phyloP scores from a whole-genome alignment of 35 echinoderm and acorn worm genomes.

The Holothuria glaberrima region DNA sequence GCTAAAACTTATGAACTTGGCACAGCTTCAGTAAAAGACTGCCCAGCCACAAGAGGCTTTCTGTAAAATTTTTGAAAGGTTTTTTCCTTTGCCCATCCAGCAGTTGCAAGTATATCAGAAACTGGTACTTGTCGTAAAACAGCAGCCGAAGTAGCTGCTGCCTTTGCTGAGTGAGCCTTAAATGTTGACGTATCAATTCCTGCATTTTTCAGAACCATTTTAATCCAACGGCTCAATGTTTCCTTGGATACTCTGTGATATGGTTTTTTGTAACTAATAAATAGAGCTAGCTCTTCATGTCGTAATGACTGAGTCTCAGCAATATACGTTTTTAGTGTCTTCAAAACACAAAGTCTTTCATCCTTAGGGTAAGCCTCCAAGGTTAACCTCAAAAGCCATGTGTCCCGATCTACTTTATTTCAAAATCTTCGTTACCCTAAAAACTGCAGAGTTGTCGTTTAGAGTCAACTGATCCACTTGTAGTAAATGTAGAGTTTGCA shows the following conservation, averaged over 20 bases:
- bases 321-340: not conserved
- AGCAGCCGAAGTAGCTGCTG: not conserved
- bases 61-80: not conserved
- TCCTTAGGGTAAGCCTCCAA: not conserved
- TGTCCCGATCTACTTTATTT: too few relatives aligned
- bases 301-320: too few relatives aligned
- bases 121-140: not conserved
- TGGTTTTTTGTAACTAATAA: not conserved
- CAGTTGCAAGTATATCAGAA: not conserved
- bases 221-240: not conserved
- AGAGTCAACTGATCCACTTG: too few relatives aligned
- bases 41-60: not conserved
- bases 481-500: too few relatives aligned
- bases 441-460: too few relatives aligned
- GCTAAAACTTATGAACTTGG: not conserved
- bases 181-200: not conserved
- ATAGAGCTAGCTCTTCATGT: too few relatives aligned
- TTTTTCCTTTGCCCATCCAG: conserved; percentile 1
- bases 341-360: conserved; percentile 34
- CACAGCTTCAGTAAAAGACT: not conserved
- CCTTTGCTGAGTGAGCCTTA: conserved; percentile 14
- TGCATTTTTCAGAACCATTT: not conserved
- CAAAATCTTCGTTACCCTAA: too few relatives aligned
- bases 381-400: too few relatives aligned
- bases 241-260: not conserved